phyloP scores from a whole-genome alignment of 2,113 vertebrate species.

The Petrocephalus microphthalmus region DNA sequence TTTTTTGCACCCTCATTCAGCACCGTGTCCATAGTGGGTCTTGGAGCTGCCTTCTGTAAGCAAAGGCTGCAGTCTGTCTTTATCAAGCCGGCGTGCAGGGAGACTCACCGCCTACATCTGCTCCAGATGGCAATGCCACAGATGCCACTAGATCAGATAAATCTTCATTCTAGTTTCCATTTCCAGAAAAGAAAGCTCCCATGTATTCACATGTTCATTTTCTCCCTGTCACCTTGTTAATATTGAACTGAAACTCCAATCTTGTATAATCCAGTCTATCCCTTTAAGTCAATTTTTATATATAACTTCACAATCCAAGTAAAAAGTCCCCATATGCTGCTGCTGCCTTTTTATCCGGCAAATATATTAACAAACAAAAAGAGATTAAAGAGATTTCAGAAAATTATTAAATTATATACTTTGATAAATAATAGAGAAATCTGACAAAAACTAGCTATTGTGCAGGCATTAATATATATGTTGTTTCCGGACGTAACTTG shows the following conservation, averaged over 20 bases:
- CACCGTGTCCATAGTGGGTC: neutral
- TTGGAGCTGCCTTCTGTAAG: neutral
- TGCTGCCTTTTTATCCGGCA: neutral
- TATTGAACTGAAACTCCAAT: neutral
- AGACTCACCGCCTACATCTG: neutral
- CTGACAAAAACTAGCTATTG: neutral
- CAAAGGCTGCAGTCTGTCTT: constrained; percentile 12
- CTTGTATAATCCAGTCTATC: neutral
- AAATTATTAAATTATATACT: neutral
- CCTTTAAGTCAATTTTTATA: neutral
- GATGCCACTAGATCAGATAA: neutral
- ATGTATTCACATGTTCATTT: neutral
- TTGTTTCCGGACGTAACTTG: neutral
- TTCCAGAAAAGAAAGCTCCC: neutral
- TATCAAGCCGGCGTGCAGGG: neutral
- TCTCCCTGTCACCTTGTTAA: neutral
- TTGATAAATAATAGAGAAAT: neutral
- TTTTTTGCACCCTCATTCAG: neutral
- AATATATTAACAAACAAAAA: neutral
- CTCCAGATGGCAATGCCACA: constrained; percentile 5
- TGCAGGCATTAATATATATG: neutral
- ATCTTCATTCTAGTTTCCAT: constrained; percentile 20
- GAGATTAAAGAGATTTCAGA: neutral
- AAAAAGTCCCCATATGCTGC: neutral
- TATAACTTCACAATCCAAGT: neutral